Evolutionary conservation across 1,140 invertebrate species (phyloP).

Genomic region (Dreissena polymorpha): DNA sequence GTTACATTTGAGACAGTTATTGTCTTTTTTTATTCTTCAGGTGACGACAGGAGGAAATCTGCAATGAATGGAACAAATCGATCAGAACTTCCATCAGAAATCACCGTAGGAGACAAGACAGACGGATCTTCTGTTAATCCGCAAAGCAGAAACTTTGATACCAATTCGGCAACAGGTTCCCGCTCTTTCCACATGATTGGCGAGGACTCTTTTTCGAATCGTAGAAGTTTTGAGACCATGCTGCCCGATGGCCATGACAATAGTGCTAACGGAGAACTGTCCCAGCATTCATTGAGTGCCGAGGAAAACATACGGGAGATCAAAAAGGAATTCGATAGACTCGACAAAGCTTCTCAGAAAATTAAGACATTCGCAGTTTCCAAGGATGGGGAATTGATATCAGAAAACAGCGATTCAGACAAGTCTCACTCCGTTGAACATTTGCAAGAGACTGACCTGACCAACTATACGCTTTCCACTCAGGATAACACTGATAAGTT

Average conservation of each 20-base stretch:
- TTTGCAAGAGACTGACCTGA: not conserved
- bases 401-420: slow-evolving; percentile 43
- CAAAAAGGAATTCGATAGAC: slow-evolving; percentile 47
- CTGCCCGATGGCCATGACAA: not conserved
- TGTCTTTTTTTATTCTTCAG: not conserved
- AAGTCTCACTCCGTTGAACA: slow-evolving; percentile 12
- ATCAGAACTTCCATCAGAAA: slow-evolving; percentile 42
- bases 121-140: not conserved
- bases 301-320: slow-evolving; percentile 41
- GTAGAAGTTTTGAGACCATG: not conserved
- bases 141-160: not conserved
- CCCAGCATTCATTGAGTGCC: slow-evolving; percentile 18
- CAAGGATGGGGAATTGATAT: slow-evolving; percentile 46
- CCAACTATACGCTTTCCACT: not conserved
- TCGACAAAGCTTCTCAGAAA: slow-evolving; percentile 24
- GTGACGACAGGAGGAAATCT: slow-evolving; percentile 43
- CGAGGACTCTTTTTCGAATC: not conserved
- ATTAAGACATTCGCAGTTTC: slow-evolving; percentile 49
- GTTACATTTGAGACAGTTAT: too few species aligned
- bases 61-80: slow-evolving; percentile 26
- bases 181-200: slow-evolving; percentile 23
- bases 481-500: not conserved
- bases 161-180: not conserved
- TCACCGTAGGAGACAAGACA: slow-evolving; percentile 23
- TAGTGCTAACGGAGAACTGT: not conserved